Evolutionary conservation across 2,888 invertebrate genomes (phyloP).

Genomic region (Danaus chrysippus): DNA sequence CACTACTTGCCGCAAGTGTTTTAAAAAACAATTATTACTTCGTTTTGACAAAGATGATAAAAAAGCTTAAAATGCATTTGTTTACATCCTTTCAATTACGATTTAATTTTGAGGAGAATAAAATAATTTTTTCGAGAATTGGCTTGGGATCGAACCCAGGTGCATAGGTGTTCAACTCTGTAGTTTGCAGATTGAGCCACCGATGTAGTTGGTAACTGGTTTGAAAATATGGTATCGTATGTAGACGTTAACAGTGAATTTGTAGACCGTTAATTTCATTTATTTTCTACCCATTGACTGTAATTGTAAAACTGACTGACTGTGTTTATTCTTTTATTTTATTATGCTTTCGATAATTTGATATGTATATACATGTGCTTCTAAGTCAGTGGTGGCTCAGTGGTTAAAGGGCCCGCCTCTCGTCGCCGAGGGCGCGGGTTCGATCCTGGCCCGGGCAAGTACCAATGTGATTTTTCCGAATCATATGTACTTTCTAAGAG

Average conservation of each 20-base stretch:
- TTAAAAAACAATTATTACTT: too few relatives aligned
- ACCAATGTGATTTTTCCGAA: too few relatives aligned
- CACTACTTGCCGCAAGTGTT: too few relatives aligned
- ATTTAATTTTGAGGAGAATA: not conserved
- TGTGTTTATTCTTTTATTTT: slow-evolving; percentile 8
- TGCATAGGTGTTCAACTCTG: slow-evolving; percentile 3
- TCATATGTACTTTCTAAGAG: too few relatives aligned
- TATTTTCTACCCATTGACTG: slow-evolving; percentile 9
- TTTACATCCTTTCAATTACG: too few relatives aligned
- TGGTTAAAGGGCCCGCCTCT: too few relatives aligned
- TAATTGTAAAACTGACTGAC: slow-evolving; percentile 8
- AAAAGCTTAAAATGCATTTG: too few relatives aligned
- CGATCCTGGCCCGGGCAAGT: too few relatives aligned
- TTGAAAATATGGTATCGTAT: slow-evolving; percentile 9
- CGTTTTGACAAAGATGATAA: too few relatives aligned
- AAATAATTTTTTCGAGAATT: slow-evolving; percentile 7
- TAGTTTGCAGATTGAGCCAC: slow-evolving; percentile 9
- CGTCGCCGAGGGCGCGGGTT: too few relatives aligned
- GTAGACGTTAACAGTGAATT: slow-evolving; percentile 9
- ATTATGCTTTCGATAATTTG: slow-evolving; percentile 2
- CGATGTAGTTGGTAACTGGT: slow-evolving; percentile 3
- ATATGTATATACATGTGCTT: not conserved
- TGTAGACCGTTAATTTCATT: slow-evolving; percentile 9
- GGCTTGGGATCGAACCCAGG: slow-evolving; percentile 7
- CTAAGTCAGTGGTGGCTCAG: too few relatives aligned